Evolutionary conservation across 2,797 vertebrate genomes (phyloP), one percentile per base, ranked within the genome.

Genomic region (Ctenochaetus hawaiiensis): DNA sequence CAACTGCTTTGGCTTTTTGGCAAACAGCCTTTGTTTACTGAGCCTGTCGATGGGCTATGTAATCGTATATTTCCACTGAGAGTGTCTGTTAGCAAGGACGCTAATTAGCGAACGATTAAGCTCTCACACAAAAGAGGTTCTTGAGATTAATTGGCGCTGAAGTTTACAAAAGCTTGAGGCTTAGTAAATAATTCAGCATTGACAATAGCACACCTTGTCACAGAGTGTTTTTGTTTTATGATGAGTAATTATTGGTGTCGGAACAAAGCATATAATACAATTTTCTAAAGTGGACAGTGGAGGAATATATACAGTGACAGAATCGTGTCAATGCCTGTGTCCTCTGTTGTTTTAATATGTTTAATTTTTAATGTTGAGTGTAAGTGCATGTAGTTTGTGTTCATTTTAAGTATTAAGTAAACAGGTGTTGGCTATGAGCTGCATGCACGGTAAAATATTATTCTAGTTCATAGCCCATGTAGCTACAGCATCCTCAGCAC

Each of bases 1-100:
- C 80, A 83, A 90, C 73, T 80, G 81, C 82, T 72, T 63, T 84
- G 78, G 83, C 80, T 82, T 85, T 91, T 87, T 92, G 83, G 87
- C 87, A 91, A 90, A 89, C 86, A 83, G 87, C 72, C 86, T 81
- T 75, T 89, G 88, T 92, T 91, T 86, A 84, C 86, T 53, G 78
- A 91, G 82, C 75, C 63, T 77, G 84, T 91, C 72, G 73, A 91
- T 89, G 81, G 85, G 80, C 85, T 88, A 80, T 91, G 90, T 91
- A 91, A 92, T 90, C 73, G 75, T 87, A 89, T 90, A 92, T 93
- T 92, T 92, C 89, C 91, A 91, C 92, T 60, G 91, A 92, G 90
- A 82, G 85, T 77, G 84, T 89, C 86, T 89, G 83, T 92, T 91
- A 89, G 89, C 81, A 77, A 89, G 83, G 83, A 89, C 44, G 75